Base-by-base conservation (phyloP, 1,140 invertebrate species). In the Streblospio benedicti region DNA sequence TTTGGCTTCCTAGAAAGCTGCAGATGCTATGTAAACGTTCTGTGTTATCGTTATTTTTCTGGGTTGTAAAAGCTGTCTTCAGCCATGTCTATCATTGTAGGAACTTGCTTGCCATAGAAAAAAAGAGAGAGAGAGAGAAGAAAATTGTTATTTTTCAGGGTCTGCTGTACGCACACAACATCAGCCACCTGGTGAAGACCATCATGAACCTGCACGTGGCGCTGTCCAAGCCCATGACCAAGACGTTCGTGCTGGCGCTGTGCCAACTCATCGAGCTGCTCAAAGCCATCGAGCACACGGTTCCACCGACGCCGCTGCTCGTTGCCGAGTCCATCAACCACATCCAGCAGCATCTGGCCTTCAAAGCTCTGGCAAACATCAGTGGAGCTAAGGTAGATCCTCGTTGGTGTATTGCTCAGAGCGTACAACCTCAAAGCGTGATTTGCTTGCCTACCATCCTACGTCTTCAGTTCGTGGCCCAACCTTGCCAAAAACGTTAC, bases 261-360 rank as follows among this genome's bases (percentile, higher is more conserved):
- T 94, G 90, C 78, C 83, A 85, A 71, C 77, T 93, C 12, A 81
- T 91, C 32, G 90, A 94, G 76, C 76, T 91, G 12, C 76, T 94
- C 6, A 92, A 92, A 78, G 72, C 84, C 16, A 82, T 93, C 65
- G 83, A 87, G 72, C 82, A 82, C 60, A 83, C 81, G 1, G 84
- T 83, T 63, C 79, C 82, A 51, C 71, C 83, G 47, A 81, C 88
- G 71, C 80, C 81, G 57, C 73, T 82, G 61, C 69, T 77, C 62
- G 81, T 84, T 33, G 75, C 81, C 32, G 83, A 83, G 70, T 83
- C 82, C 41, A 61, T 80, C 16, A 82, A 83, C 62, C 83, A 87
- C 71, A 83, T 88, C 50, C 72, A 85, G 20, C 87, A 89, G 71
- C 84, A 87, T 79, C 79, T 87, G 35, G 76, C 82, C 59, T 85